Conservation (phyloP, 2,797 vertebrate species). For the Neostethus bicornis region DNA sequence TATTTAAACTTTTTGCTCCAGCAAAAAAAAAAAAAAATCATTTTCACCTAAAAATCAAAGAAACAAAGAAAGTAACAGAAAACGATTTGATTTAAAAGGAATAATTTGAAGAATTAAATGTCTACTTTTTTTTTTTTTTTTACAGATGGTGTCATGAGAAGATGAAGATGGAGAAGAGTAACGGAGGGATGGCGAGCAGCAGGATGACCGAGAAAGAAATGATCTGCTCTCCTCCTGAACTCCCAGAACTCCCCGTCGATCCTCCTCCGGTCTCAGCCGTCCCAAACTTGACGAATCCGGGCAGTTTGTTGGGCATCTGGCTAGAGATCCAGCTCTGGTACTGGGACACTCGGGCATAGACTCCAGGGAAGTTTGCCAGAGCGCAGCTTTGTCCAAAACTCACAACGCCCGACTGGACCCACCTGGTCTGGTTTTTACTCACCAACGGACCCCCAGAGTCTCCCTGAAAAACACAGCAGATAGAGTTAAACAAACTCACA, state of each 20-base stretch:
- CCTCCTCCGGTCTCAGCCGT: no score
- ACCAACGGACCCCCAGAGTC: conserved; percentile 71
- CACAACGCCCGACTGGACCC: conserved; percentile 62
- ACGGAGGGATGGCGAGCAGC: conserved; percentile 28
- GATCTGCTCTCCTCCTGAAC: neutral
- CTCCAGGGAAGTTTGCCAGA: conserved; percentile 27
- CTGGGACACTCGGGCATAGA: conserved; percentile 62
- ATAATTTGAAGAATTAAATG: no score
- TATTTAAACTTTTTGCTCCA: no score
- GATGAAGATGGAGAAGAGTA: conserved; percentile 21
- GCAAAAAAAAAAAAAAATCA: no score
- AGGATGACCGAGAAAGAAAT: conserved; percentile 9
- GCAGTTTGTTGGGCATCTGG: neutral
- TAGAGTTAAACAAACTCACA: no score
- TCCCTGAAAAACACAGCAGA: conserved; percentile 48
- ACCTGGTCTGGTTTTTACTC: neutral
- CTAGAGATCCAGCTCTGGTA: conserved; percentile 65
- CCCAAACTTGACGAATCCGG: conserved; percentile 28
- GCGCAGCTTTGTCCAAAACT: conserved; percentile 59
- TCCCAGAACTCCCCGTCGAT: accelerated
- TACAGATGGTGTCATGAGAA: conserved; percentile 14
- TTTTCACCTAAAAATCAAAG: neutral
- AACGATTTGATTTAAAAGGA: neutral
- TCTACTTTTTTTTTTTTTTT: neutral
- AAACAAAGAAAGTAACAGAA: no score